Evolutionary conservation across 2,113 vertebrate genomes (phyloP), one percentile per base, ranked within the genome.

Genomic region (Sebastes schlegelii): DNA sequence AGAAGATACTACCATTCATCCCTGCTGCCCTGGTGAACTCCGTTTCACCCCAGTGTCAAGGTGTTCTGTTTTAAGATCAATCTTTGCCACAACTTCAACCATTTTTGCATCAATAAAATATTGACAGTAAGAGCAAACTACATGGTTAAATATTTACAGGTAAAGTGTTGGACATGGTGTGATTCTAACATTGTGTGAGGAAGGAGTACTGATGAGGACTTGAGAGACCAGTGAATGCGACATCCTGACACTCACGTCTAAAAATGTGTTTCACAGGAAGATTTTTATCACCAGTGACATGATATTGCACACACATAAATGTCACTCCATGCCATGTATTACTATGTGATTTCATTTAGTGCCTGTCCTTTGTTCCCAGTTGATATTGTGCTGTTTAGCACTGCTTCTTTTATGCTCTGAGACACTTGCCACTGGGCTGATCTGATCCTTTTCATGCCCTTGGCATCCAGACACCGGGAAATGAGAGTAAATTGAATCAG

Each of bases 401-500:
- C 58, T n/a, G 17, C 55, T 80, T 60, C 70, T 75, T 68, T 83
- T 77, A 80, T 77, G 81, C 68, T 64, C 52, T 3, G 71, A 71
- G 86, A 81, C 72, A 57, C 72, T 71, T 74, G 71, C 60, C 62
- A 69, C 63, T 43, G 48, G 46, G 57, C 69, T 74, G 74, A 91
- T 88, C 46, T 58, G 78, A 88, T 83, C 61, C 45, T 55, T 76
- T 85, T 87, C 46, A 61, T 79, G 85, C 64, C 87, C 66, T 61
- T 86, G 87, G 83, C 86, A 87, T 84, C 60, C 68, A 79, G 77
- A 85, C 81, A 82, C 45, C 14, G 4, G 85, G 82, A 90, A 90
- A 90, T 84, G 57, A 84, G 85, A 87, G 77, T 80, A 85, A 89
- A 89, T 90, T 86, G 82, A 88, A 90, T 90, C 86, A 81, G 81